Base-by-base conservation (phyloP, 2,888 invertebrate species). In the Cerastis rubricosa region DNA sequence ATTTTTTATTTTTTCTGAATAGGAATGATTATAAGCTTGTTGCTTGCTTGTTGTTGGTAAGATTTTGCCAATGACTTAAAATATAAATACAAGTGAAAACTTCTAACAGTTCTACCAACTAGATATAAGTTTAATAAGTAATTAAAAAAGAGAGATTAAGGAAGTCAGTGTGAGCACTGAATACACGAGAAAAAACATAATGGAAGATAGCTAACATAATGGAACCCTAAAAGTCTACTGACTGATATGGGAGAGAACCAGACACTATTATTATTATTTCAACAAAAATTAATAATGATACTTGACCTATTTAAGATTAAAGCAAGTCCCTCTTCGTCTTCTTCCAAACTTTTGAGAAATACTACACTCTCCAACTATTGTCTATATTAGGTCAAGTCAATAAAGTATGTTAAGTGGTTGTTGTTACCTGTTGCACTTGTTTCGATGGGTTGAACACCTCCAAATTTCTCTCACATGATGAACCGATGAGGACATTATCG, bases 401-500 rank as follows among this genome's bases (percentile, higher is more conserved):
- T 17, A 17, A 3, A 9, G 3, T 51, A 51, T 51, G 7, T 0
- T 54, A 54, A 0, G 54, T 57, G 25, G 59, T 59, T 59, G 25
- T 54, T 14, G 19, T 77, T 91, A 97, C 96, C 94, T 95, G 94
- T 91, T 96, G 94, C 3, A 89, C 80, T 89, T 94, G 92, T 84
- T 95, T 95, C 1, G 93, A 89, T 19, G 98, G 97, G 93, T 98
- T 98, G 71, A 95, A 93, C 22, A 98, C 94, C 86, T 97, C 96
- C 77, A 98, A 92, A 70, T 94, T 93, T 84, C 97, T 96, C 74
- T 95, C 96, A 74, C 97, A 97, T 19, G 96, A 94, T 64, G 97
- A 95, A 25, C 97, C 97, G 75, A 98, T 94, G 11, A 96, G 93
- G 75, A 98, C 97, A 95, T 98, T 97, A 83, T 98, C 97, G 89